Base-by-base conservation (phyloP, 2,113 vertebrate genomes). In the Rafetus swinhoei region DNA sequence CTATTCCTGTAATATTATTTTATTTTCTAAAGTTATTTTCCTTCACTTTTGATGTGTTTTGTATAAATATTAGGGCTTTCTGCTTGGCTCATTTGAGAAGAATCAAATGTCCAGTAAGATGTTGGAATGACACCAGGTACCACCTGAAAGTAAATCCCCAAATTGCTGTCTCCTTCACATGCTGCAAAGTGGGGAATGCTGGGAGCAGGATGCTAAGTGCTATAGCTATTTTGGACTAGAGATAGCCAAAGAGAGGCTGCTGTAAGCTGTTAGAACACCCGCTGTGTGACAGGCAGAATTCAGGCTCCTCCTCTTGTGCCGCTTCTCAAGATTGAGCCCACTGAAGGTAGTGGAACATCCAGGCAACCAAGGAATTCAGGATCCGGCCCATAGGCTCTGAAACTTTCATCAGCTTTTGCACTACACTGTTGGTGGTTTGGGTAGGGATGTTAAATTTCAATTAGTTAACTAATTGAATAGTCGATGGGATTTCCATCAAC, bases 31-130 rank as follows among this genome's bases (percentile, higher is more conserved):
- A 69, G 69, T 45, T n/a, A 39, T 69, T 84, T 83, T 45, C 25
- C 25, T 27, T 16, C 15, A 29, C 0, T 0, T 15, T 3, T 1
- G 0, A 1, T 4, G 1, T 45, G 2, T 24, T 81, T 85, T 57
- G 9, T 57, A 0, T 14, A 18, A 15, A 18, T 7, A 6, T 76
- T 11, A 4, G 16, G 1, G 87, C 52, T 81, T 25, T 13, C 1
- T 84, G 62, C 6, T 13, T 12, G n/a, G 24, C 6, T 86, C 19
- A 1, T 15, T 60, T 27, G 54, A 82, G 56, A 85, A 79, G 2
- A 14, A 21, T n/a, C 39, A 85, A 89, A 45, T 9, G 21, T 1
- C 15, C 56, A 13, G 15, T 16, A 74, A 39, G 21, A 32, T 65
- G 29, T n/a, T 81, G 65, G 60, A 9, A 3, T 12, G 65, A 2